These are phyloP conservation scores for Pristionchus entomophagus DNA, from an alignment of 2,888 invertebrate species.

Conservation along the genomic window DNA sequence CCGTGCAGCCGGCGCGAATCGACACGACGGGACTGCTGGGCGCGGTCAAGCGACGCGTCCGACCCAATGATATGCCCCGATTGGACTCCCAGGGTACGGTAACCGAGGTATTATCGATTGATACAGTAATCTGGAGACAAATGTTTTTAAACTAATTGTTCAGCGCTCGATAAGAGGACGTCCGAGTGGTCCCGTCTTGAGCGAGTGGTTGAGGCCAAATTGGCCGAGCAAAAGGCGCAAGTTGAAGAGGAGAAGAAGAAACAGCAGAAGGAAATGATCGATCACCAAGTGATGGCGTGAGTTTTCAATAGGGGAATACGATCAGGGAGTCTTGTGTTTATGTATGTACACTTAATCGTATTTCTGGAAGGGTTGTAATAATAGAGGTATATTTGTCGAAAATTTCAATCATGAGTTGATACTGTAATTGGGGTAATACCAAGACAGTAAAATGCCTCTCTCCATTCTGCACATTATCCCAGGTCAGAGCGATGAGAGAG, in stretches of 20 bases:
- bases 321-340: too few relatives aligned
- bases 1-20: neutral
- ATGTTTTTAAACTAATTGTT: neutral
- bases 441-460: too few relatives aligned
- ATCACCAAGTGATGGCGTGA: neutral
- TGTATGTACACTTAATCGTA: too few relatives aligned
- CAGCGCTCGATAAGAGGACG: neutral
- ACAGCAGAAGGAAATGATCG: neutral
- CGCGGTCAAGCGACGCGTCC: neutral
- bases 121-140: neutral
- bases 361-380: too few relatives aligned
- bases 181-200: neutral
- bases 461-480: too few relatives aligned
- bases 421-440: too few relatives aligned
- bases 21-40: neutral
- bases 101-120: neutral
- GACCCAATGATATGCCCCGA: slow-evolving; percentile 1
- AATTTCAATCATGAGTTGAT: too few relatives aligned
- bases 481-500: too few relatives aligned
- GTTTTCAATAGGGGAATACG: too few relatives aligned
- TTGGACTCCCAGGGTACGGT: neutral
- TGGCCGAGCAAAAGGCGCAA: neutral
- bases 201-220: neutral
- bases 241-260: neutral
- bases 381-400: too few relatives aligned